Evolutionary conservation across 2,888 invertebrate species (phyloP).

Genomic region (Parelbella ahira): DNA sequence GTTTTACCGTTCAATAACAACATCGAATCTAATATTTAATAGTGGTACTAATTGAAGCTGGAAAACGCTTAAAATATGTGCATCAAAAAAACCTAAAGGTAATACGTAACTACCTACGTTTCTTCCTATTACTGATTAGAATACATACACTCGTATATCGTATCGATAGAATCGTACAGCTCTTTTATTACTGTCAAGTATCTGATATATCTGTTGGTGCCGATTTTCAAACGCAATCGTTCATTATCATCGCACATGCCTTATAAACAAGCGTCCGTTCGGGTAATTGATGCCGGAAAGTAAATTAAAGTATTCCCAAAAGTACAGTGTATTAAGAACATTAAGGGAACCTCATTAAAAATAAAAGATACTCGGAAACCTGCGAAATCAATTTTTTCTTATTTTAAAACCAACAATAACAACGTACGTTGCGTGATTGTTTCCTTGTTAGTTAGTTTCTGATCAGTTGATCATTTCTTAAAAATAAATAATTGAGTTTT

Average conservation of each 20-base stretch:
- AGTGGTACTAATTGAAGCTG: no score
- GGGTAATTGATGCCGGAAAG: slow-evolving; percentile 17
- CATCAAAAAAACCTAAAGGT: no score
- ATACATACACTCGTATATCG: no score
- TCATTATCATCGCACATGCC: slow-evolving; percentile 4
- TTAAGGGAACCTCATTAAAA: slow-evolving; percentile 6
- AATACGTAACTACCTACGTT: no score
- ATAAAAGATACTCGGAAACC: slow-evolving; percentile 1
- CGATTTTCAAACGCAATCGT: slow-evolving; percentile 1
- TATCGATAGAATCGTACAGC: no score
- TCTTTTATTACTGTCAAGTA: no score
- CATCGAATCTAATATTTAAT: no score
- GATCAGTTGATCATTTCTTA: no score
- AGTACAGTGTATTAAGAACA: slow-evolving; percentile 1
- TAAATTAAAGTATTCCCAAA: slow-evolving; percentile 13
- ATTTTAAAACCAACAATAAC: slow-evolving; percentile 4
- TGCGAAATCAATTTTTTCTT: slow-evolving; percentile 2
- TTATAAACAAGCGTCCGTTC: slow-evolving; percentile 12
- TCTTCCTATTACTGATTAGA: no score
- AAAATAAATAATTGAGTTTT: no score
- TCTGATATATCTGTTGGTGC: not conserved
- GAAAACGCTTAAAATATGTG: no score
- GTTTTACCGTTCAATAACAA: no score
- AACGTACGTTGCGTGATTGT: not conserved
- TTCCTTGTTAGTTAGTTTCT: slow-evolving; percentile 14